A percentile compares a stretch with the other conserved stretches of the same genome.
phyloP scores from a whole-genome alignment of 2,797 vertebrate species.

The Sebastolobus altivelis region DNA sequence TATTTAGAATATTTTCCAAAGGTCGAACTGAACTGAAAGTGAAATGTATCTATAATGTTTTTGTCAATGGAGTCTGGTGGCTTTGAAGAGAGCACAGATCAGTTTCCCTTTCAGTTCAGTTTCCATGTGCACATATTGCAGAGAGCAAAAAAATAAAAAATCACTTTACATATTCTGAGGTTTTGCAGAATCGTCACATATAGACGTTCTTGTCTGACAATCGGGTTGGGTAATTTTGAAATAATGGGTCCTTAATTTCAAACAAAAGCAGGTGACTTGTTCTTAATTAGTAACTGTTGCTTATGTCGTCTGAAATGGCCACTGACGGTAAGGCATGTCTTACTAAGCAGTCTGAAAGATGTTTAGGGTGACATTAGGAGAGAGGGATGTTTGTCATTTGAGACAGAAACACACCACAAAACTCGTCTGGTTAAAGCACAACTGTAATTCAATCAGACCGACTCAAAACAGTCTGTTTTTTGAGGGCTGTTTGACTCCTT shows the following conservation, averaged over 20 bases:
- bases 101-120: neutral
- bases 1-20: too few species aligned
- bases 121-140: neutral
- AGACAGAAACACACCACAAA: constrained; percentile 29
- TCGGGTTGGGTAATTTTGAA: neutral
- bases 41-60: neutral
- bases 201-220: neutral
- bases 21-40: neutral
- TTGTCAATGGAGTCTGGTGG: neutral
- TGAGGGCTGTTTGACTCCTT: constrained; percentile 67
- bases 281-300: neutral
- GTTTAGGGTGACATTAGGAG: neutral
- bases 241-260: neutral
- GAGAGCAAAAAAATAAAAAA: neutral
- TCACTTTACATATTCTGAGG: neutral
- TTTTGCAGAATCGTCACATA: neutral
- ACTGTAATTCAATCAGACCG: constrained; percentile 60
- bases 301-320: neutral
- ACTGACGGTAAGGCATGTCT: neutral
- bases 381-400: constrained; percentile 8
- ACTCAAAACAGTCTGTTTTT: constrained; percentile 60
- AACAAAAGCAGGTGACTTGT: neutral
- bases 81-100: neutral
- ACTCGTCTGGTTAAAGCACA: constrained; percentile 19
- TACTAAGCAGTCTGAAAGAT: neutral